Evolutionary conservation across 2,888 invertebrate genomes (phyloP), one percentile per base, ranked within the genome.

Genomic region (Megaustenia siamemsis): DNA sequence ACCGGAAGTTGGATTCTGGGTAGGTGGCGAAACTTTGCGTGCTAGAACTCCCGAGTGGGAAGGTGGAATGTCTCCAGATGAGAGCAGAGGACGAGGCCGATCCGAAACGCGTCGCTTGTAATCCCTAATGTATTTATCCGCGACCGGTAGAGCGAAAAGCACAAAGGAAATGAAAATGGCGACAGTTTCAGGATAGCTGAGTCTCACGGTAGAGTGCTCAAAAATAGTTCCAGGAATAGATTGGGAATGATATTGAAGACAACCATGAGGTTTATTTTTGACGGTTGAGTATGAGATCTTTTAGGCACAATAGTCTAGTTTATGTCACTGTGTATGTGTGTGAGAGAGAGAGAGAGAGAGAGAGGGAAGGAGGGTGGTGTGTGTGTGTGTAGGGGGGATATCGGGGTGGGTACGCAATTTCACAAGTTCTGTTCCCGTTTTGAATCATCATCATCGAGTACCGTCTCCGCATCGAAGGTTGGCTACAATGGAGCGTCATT

Each of bases 101-200:
- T 40, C 53, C 60, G 60, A 60, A 49, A 77, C 53, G 40, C 15
- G 38, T 15, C 40, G 40, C 71, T 71, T n/a, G 77, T 40, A 53
- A 77, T 40, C 60, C 49, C 40, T 77, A 77, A 77, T 60, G 60
- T 28, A 40, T 24, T 78, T 78, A 53, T 81, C 53, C 12, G 71
- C 53, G 38, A 18, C 60, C 69, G 35, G 60, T n/a, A 43, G 32
- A 56, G 71, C 71, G 71, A 35, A 1, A 28, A 18, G 32, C 45
- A 28, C n/a, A 38, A 49, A 56, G 38, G 71, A 53, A 71, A 71
- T 71, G 71, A 71, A 56, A 80, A 40, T 18, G 35, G 66, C 49
- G 49, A n/a, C 0, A 68, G 8, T 49, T 12, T 21, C 21, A 2
- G 24, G 60, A 49, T 38, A 53, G 38, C 5, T 15, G 21, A 32